Evolutionary conservation across 1,140 invertebrate genomes (phyloP).

Genomic region (Meloidogyne hapla): DNA sequence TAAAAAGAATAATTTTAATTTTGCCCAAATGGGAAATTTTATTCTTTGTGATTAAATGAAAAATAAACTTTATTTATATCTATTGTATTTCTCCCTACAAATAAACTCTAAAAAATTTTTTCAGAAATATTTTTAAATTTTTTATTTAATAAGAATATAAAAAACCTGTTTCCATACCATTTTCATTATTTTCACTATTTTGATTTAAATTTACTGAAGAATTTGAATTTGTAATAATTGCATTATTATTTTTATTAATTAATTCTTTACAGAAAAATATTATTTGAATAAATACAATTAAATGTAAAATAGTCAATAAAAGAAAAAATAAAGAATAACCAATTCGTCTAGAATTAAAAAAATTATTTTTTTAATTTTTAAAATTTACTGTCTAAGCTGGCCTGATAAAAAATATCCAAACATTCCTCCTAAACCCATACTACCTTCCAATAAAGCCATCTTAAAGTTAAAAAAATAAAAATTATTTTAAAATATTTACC

Average conservation of each 20-base stretch:
- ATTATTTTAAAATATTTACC: constrained; percentile 2
- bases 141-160: too few relatives aligned
- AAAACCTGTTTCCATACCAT: too few relatives aligned
- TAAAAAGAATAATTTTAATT: too few relatives aligned
- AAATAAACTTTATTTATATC: too few relatives aligned
- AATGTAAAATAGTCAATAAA: constrained; percentile 34
- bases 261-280: constrained; percentile 31
- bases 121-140: too few relatives aligned
- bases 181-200: too few relatives aligned
- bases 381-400: constrained; percentile 35
- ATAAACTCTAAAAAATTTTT: too few relatives aligned
- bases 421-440: constrained; percentile 45
- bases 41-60: not conserved
- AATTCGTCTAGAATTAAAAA: constrained; percentile 35
- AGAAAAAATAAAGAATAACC: constrained; percentile 35
- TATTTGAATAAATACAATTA: constrained; percentile 29
- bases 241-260: not conserved
- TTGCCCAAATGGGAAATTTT: not conserved
- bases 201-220: too few relatives aligned
- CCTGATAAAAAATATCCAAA: constrained; percentile 43
- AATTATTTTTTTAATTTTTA: not conserved
- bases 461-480: not conserved
- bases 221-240: not conserved
- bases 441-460: constrained; percentile 46
- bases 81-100: too few relatives aligned